Evolutionary conservation across 2,888 invertebrate genomes (phyloP).

Genomic region (Dasysyrphus albostriatus): DNA sequence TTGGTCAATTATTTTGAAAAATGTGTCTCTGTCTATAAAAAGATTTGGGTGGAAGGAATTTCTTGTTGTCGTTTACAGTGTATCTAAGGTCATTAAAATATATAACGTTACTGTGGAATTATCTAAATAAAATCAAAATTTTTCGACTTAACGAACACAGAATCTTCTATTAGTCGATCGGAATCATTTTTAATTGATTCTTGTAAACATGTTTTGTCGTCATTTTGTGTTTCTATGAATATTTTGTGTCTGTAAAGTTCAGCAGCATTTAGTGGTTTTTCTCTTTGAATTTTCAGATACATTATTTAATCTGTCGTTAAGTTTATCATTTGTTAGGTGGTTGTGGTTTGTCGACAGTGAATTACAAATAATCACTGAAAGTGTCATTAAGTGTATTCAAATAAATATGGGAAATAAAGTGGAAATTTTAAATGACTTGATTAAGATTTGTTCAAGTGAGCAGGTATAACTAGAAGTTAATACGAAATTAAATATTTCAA

Average conservation of each 20-base stretch:
- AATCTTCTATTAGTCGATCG: background rate
- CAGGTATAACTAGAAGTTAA: no score
- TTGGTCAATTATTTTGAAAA: background rate
- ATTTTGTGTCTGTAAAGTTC: background rate
- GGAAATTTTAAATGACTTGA: background rate
- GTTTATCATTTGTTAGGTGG: background rate
- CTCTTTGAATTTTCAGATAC: background rate
- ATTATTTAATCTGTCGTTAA: background rate
- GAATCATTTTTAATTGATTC: background rate
- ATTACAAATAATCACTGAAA: background rate
- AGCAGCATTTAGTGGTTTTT: background rate
- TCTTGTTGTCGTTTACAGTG: background rate
- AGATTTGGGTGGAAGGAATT: background rate
- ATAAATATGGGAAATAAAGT: background rate
- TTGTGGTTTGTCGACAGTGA: background rate
- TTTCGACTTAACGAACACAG: background rate
- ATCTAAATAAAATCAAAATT: background rate
- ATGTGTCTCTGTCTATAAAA: background rate
- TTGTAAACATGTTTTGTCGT: slow-evolving; percentile 3
- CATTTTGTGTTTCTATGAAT: background rate
- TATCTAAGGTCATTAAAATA: background rate
- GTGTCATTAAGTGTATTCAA: background rate
- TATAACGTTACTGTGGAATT: background rate
- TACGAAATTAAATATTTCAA: no score
- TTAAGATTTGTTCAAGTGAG: no score